Base-by-base conservation (phyloP, 2,113 vertebrate species). In the Tympanuchus pallidicinctus region DNA sequence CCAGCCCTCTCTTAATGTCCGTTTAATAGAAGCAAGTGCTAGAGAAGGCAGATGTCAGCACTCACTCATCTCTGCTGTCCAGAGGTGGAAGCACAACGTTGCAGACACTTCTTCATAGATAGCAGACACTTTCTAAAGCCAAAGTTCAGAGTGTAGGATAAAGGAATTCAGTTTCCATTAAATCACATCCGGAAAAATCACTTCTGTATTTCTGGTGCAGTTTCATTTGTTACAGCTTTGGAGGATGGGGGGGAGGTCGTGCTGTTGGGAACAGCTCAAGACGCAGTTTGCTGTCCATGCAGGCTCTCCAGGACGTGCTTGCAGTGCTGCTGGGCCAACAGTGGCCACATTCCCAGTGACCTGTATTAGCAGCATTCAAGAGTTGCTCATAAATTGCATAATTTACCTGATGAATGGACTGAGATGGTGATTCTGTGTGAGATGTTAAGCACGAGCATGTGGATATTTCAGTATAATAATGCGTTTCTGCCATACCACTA, bases 261-360 rank as follows among this genome's bases (percentile, higher is more conserved):
- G 25, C 52, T 54, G 14, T 54, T 54, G 52, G 52, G 52, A 52
- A 52, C 13, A 13, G 8, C 52, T 54, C 52, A 54, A 54, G 50
- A 50, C 6, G 24, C 50, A 8, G 50, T 27, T 52, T 52, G 50
- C 27, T 7, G 66, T n/a, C 43, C 28, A 24, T 22, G 43, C 32
- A 1, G 43, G 61, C 45, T 48, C 56, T 18, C 45, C 0, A 14
- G 69, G 70, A 52, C n/a, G 20, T 74, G 83, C 21, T 57, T 69
- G 63, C 56, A 3, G 7, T 59, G 86, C 48, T 88, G 59, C 48
- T 8, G 5, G 40, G 59, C 32, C 0, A 0, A 20, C 5, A 3
- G 56, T 42, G 30, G 70, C 24, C 42, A 74, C 32, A n/a, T 77
- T 90, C 60, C 56, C 67, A 63, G 36, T 88, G 94, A 86, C 83